Percentiles rank a stretch among this genome's conserved stretches.
phyloP scores from a whole-genome alignment of 2,113 vertebrate genomes.

The Chlorodrepanis virens region DNA sequence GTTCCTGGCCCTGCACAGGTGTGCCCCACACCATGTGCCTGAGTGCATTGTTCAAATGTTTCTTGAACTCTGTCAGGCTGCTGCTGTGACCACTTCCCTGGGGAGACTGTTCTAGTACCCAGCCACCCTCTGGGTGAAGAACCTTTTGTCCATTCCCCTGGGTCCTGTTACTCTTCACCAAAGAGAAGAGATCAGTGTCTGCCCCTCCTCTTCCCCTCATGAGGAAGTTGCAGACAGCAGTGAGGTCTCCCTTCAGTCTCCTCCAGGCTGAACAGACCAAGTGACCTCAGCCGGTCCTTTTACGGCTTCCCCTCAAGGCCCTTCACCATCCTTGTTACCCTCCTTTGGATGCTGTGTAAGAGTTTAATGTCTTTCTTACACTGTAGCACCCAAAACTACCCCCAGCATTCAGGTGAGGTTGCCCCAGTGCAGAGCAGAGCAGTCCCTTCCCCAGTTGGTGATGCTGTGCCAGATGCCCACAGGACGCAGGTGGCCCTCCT shows the following conservation, averaged over 20 bases:
- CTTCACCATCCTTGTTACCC: neutral
- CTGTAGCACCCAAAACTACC: accelerated
- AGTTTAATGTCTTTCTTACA: too few species aligned
- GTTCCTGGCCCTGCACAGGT: neutral
- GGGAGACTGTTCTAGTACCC: neutral
- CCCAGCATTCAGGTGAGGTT: neutral
- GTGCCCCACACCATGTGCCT: neutral
- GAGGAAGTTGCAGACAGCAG: neutral
- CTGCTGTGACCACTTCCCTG: neutral
- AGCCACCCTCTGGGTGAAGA: neutral
- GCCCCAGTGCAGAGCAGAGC: neutral
- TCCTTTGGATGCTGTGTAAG: neutral
- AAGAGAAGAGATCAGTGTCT: neutral
- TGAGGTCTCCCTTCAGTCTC: neutral
- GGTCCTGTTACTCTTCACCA: neutral
- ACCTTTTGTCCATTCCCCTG: neutral
- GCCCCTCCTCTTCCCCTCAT: neutral
- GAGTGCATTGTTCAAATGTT: neutral
- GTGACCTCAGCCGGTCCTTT: neutral
- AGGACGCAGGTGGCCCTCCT: accelerated
- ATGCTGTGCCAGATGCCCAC: neutral
- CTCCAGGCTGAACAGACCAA: neutral
- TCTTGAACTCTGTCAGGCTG: neutral
- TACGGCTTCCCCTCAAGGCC: accelerated
- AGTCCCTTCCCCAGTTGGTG: accelerated